These are phyloP conservation scores for Odontophorus gujanensis DNA, from an alignment of 2,113 vertebrate species.

Conservation along the genomic window DNA sequence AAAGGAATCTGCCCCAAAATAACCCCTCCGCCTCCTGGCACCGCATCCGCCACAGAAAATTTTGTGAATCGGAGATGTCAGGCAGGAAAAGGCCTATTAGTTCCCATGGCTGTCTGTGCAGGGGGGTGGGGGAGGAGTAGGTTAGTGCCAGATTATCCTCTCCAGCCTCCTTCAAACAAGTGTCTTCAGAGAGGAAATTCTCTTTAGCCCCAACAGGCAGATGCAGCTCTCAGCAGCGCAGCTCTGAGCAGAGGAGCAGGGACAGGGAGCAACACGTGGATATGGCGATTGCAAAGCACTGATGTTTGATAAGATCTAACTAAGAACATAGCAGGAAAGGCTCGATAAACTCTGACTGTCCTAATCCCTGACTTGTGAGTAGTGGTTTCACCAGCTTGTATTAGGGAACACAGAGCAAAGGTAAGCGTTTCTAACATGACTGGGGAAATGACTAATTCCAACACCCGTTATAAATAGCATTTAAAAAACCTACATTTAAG, in stretches of 20 bases:
- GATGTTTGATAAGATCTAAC: neutral
- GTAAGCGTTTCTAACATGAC: neutral
- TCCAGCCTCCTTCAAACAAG: neutral
- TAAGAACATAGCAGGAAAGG: neutral
- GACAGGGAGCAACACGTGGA: neutral
- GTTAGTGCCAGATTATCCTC: neutral
- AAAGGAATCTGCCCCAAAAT: slow-evolving; percentile 59
- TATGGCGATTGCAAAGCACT: neutral
- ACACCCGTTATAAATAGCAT: neutral
- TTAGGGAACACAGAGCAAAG: neutral
- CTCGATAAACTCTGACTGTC: neutral
- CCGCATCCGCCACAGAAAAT: slow-evolving; percentile 1
- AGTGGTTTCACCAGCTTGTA: neutral
- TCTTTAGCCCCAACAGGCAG: neutral
- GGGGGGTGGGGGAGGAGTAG: neutral
- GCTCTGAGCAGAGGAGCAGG: neutral
- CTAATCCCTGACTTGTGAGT: neutral
- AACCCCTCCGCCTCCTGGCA: slow-evolving; percentile 50
- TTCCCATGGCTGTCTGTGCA: neutral
- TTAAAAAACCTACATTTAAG: neutral
- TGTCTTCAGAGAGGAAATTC: neutral
- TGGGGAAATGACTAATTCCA: neutral
- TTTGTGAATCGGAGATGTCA: slow-evolving; percentile 16
- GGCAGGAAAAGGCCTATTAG: slow-evolving; percentile 45
- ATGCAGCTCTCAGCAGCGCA: neutral